Conservation (phyloP, 2,888 invertebrate genomes). For the Nomada ruficornis region DNA sequence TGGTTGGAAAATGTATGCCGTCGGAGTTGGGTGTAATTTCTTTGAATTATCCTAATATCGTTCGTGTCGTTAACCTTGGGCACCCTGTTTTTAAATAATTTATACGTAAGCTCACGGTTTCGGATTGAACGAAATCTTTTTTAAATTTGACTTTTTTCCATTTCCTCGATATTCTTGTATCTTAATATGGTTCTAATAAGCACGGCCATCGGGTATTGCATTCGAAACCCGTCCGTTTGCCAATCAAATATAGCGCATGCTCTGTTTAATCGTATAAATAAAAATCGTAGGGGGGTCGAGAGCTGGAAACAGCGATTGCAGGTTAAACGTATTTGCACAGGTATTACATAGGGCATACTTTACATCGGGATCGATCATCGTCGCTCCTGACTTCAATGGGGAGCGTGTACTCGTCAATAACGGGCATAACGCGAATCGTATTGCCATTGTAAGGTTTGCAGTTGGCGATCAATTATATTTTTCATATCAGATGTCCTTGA, state of each 20-base stretch:
- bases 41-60: too few relatives aligned
- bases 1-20: too few relatives aligned
- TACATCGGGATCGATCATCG: slow-evolving; percentile 50
- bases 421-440: slow-evolving; percentile 31
- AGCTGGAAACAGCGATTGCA: slow-evolving; percentile 37
- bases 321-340: slow-evolving; percentile 58
- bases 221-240: slow-evolving; percentile 26
- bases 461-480: slow-evolving; percentile 16
- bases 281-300: slow-evolving; percentile 30
- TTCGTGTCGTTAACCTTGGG: too few relatives aligned
- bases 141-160: neutral
- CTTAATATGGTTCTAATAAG: neutral
- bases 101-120: too few relatives aligned
- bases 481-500: neutral
- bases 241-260: slow-evolving; percentile 12
- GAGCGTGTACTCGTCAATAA: slow-evolving; percentile 43
- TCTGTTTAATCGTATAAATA: slow-evolving; percentile 33
- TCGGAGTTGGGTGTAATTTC: too few relatives aligned
- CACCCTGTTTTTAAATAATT: too few relatives aligned
- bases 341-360: slow-evolving; percentile 43
- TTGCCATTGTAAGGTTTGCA: neutral
- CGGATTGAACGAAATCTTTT: neutral
- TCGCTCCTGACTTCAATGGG: slow-evolving; percentile 7
- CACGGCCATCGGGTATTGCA: neutral
- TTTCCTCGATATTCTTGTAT: neutral